Percentiles rank a stretch among this genome's conserved stretches.
These are phyloP conservation scores for Sarcophaga carnaria DNA, from an alignment of 2,888 invertebrate genomes.

Conservation along the genomic window DNA sequence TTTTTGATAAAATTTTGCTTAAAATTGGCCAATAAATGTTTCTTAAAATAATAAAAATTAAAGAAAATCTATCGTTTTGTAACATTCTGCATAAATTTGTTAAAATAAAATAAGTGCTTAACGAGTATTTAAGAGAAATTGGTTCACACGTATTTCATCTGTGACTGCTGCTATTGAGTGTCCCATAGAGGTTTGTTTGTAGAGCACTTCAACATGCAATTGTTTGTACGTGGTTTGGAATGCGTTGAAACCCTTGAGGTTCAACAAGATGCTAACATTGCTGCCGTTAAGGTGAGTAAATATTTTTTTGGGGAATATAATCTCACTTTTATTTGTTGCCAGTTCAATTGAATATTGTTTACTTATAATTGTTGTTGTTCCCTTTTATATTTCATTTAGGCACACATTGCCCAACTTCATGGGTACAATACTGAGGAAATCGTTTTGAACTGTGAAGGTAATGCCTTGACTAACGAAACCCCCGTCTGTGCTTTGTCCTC, in stretches of 20 bases:
- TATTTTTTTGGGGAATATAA: slow-evolving; percentile 71
- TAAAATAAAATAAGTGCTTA: background rate
- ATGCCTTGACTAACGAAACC: slow-evolving; percentile 85
- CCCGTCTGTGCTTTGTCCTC: slow-evolving; percentile 86
- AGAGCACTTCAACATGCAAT: slow-evolving; percentile 78
- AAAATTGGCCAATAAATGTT: slow-evolving; percentile 33
- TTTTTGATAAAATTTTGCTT: slow-evolving; percentile 45
- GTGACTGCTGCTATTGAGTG: background rate
- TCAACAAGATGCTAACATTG: slow-evolving; percentile 79
- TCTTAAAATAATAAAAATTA: slow-evolving; percentile 16
- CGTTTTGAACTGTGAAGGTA: slow-evolving; percentile 88
- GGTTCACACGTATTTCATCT: slow-evolving; percentile 77
- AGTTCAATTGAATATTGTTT: slow-evolving; percentile 2
- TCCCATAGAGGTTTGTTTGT: slow-evolving; percentile 47
- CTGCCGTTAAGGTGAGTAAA: slow-evolving; percentile 79
- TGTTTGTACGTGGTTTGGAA: slow-evolving; percentile 81
- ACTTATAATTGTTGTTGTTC: slow-evolving; percentile 10
- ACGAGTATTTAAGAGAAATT: slow-evolving; percentile 17
- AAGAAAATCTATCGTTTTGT: background rate
- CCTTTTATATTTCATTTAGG: slow-evolving; percentile 71
- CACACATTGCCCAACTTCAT: slow-evolving; percentile 78
- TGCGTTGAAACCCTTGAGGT: slow-evolving; percentile 80
- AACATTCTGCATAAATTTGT: background rate
- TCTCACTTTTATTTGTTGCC: slow-evolving; percentile 71
- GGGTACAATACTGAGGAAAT: slow-evolving; percentile 83